phyloP scores from a whole-genome alignment of 2,888 invertebrate genomes.

The Orthosia cruda region DNA sequence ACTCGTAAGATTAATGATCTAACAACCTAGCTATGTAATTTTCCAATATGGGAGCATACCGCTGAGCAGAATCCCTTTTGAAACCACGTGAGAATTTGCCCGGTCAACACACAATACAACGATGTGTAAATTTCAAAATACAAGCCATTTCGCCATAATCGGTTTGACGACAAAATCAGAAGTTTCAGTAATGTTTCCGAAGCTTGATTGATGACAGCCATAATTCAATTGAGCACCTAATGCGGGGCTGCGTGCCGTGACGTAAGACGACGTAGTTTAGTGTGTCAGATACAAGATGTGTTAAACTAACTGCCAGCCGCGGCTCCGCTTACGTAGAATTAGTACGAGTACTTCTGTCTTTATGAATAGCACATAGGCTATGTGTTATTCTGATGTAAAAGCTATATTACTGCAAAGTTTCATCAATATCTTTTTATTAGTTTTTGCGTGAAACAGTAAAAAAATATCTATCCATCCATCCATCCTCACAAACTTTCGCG shows the following conservation, averaged over 20 bases:
- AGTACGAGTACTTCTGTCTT: too few species aligned
- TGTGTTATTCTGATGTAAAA: too few species aligned
- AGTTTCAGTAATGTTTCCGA: slow-evolving; percentile 46
- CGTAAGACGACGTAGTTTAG: slow-evolving; percentile 19
- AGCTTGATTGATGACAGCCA: slow-evolving; percentile 74
- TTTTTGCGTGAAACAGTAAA: too few species aligned
- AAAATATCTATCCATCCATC: too few species aligned
- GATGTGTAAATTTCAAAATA: slow-evolving; percentile 28
- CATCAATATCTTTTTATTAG: too few species aligned
- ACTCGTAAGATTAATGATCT: background rate
- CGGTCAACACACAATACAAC: slow-evolving; percentile 23
- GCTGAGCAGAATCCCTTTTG: background rate
- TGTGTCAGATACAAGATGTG: slow-evolving; percentile 36
- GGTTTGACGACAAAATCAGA: slow-evolving; percentile 71
- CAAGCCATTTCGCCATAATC: slow-evolving; percentile 44
- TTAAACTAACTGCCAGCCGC: too few species aligned
- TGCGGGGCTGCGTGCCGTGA: slow-evolving; percentile 48
- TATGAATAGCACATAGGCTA: too few species aligned
- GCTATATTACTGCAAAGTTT: too few species aligned
- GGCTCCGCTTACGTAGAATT: too few species aligned
- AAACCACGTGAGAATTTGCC: slow-evolving; percentile 4
- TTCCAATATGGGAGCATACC: background rate
- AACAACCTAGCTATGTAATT: background rate
- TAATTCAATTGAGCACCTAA: slow-evolving; percentile 71
- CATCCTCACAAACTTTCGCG: too few species aligned